Evolutionary conservation across 2,113 vertebrate genomes (phyloP).

Genomic region (Manacus vitellinus): DNA sequence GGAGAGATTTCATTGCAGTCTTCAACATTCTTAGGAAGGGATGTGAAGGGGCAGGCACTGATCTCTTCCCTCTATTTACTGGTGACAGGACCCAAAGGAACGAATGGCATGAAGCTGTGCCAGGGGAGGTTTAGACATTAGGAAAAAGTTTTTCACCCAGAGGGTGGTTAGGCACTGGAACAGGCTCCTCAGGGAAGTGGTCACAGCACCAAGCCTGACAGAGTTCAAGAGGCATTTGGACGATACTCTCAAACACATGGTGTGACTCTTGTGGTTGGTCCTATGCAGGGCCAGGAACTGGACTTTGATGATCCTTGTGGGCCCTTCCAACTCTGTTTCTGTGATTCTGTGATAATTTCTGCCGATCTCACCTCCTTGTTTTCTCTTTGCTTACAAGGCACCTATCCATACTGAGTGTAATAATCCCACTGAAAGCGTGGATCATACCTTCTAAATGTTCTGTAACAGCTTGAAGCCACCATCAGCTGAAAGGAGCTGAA

Average conservation of each 20-base stretch:
- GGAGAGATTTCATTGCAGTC: background rate
- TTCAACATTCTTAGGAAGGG: background rate
- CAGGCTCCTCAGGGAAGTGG: background rate
- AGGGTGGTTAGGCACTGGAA: background rate
- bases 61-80: too few species aligned
- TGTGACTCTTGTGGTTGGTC: background rate
- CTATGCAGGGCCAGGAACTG: background rate
- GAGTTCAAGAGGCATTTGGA: background rate
- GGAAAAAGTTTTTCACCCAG: background rate
- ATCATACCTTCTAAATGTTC: background rate
- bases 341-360: background rate
- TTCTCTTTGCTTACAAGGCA: background rate
- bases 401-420: background rate
- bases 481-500: background rate
- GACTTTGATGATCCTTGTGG: background rate
- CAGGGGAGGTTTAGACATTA: background rate
- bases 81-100: fast-evolving
- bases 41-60: background rate
- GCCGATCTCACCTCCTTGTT: background rate
- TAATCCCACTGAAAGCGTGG: background rate
- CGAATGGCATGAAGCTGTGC: fast-evolving
- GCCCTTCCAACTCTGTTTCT: background rate
- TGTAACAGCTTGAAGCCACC: background rate
- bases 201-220: background rate
- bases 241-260: background rate